Evolutionary conservation across 2,797 vertebrate genomes (phyloP), one percentile per base, ranked within the genome.

Genomic region (Todus mexicanus): DNA sequence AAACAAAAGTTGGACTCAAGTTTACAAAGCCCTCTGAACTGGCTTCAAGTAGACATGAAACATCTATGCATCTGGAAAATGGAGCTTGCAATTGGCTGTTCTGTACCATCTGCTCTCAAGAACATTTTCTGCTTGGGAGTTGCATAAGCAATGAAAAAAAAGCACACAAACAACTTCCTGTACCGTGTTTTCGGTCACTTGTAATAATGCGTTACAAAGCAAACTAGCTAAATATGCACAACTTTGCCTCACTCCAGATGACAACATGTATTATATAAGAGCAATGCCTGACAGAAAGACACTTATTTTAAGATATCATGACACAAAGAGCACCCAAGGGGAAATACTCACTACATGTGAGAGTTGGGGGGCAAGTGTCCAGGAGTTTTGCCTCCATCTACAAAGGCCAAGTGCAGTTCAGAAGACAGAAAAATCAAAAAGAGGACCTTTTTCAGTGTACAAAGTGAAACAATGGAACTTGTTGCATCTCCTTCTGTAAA

Each of bases 81-180:
- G 94, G 90, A 97, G 95, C 89, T 94, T 96, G 88, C 95, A 96
- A 92, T 56, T 94, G 96, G 96, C 94, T 97, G 92, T 95, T 97
- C 95, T 95, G 95, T 96, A 97, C 96, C 97, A 98, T 98, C 97
- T 98, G 97, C 96, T 97, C 92, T 96, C 92, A 97, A 97, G 97
- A 98, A 97, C 95, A 97, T 96, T 96, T 97, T 98, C 96, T 97
- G 95, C 97, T 97, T 94, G 94, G 75, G 95, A 97, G 94, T 95
- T 97, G 94, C 93, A 97, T 95, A 97, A 97, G 93, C 95, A 95
- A 97, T 84, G 93, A 94, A 97, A 97, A 45, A 96, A 89, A 94
- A 71, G 74, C 85, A 96, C 88, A 96, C 78, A 96, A 95, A 96
- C 97, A 97, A 96, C 96, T 97, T 97, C 96, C 96, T 94, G 92